Conservation (phyloP, 1,140 invertebrate genomes). For the Aphelinus atriplicis region DNA sequence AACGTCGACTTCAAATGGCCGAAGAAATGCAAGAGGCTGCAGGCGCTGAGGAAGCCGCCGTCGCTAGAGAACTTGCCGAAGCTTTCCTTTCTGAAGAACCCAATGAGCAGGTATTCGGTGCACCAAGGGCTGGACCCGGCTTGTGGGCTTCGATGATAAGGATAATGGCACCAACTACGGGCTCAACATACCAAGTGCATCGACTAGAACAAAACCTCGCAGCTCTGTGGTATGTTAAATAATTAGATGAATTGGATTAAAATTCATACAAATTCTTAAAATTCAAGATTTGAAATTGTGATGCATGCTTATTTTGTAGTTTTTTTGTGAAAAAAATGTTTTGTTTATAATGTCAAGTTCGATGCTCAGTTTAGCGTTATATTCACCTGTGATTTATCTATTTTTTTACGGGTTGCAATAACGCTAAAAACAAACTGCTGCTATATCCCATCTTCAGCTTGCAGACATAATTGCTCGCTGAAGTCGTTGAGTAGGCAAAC, state of each 20-base stretch:
- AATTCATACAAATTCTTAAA: no score
- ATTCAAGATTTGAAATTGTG: no score
- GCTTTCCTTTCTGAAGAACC: slow-evolving; percentile 95
- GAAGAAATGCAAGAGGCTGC: slow-evolving; percentile 98
- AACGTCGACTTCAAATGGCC: slow-evolving; percentile 85
- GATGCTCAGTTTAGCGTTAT: slow-evolving; percentile 9
- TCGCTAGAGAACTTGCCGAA: slow-evolving; percentile 96
- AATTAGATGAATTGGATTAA: no score
- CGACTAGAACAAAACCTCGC: slow-evolving; percentile 96
- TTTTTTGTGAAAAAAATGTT: slow-evolving; percentile 5
- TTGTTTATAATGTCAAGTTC: slow-evolving; percentile 5
- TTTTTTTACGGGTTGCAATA: slow-evolving; percentile 21
- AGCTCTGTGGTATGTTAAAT: slow-evolving; percentile 79
- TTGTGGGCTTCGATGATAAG: slow-evolving; percentile 97
- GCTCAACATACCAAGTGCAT: slow-evolving; percentile 83
- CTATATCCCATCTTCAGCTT: slow-evolving; percentile 36
- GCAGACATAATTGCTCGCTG: slow-evolving; percentile 19
- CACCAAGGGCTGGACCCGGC: slow-evolving; percentile 94
- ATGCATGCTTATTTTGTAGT: no score
- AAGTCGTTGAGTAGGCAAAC: slow-evolving; percentile 34
- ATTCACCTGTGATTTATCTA: neutral
- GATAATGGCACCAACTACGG: slow-evolving; percentile 87
- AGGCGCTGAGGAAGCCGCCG: slow-evolving; percentile 91
- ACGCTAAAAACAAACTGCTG: slow-evolving; percentile 29
- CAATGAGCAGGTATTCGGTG: slow-evolving; percentile 92